Base-by-base conservation (phyloP, 1,140 invertebrate species). In the Halictus rubicundus region DNA sequence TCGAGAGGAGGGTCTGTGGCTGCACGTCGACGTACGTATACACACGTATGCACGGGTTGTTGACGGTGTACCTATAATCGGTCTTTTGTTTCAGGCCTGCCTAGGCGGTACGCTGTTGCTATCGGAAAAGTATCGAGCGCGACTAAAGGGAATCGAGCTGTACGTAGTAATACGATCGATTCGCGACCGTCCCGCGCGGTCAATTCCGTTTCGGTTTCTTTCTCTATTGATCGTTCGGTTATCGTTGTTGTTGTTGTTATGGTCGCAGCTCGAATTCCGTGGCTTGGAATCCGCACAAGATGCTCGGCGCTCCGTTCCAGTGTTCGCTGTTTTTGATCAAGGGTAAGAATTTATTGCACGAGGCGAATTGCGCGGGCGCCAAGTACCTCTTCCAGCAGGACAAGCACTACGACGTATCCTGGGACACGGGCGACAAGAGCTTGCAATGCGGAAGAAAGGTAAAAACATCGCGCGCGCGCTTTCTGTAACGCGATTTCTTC, bases 271-370 rank as follows among this genome's bases (percentile, higher is more conserved):
- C 95, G 1, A 95, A 98, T 90, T 98, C 97, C 0, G 94, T 98
- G 69, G 95, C 97, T 0, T 99, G 98, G 98, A 99, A 99, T 93
- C 97, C 97, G 0, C 98, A 99, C 89, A 99, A 99, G 90, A 96
- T 98, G 94, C 94, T 98, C 25, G 97, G 97, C 4, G 96, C 95
- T 8, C 97, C 97, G 0, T 93, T 98, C 14, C 98, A 99, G 88
- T 98, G 97, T 90, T 97, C 97, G 0, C 90, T 97, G 10, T 96
- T 98, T 85, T 89, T 99, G 9, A 94, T 96, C 1, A 94, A 94
- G 54, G 94, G 95, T 27, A 91, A 94, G 87, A 95, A 95, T 54
- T 84, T 96, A 0, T 90, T 99, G 54, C 94, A 96, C 86, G 92
- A 95, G 75, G 95, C 95, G 66, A 98, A 98, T 89, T 95, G 95